Conservation (phyloP, 2,797 vertebrate species). For the Lepus townsendii region DNA sequence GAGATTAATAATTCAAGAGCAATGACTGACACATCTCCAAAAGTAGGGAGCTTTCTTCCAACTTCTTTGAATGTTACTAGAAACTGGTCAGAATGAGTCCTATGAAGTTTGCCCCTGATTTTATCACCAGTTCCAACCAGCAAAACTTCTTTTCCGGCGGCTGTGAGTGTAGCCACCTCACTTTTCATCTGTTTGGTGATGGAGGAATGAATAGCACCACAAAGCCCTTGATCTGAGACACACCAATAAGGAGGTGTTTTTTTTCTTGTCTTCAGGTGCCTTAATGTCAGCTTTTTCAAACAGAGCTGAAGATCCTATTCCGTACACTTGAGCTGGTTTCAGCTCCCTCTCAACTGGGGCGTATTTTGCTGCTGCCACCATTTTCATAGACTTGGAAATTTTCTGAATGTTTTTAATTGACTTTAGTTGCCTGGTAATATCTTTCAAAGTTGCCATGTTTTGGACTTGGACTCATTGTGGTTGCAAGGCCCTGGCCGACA, state of each 20-base stretch:
- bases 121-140: slow-evolving; percentile 97
- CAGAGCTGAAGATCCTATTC: slow-evolving; percentile 93
- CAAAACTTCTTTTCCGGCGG: slow-evolving; percentile 96
- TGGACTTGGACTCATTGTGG: no score
- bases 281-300: slow-evolving; percentile 98
- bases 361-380: slow-evolving; percentile 99
- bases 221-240: slow-evolving; percentile 97
- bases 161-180: slow-evolving; percentile 90
- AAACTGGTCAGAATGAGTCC: slow-evolving; percentile 94
- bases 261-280: slow-evolving; percentile 93
- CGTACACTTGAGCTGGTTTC: slow-evolving; percentile 96
- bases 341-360: slow-evolving; percentile 95
- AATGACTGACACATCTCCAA: slow-evolving; percentile 94
- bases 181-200: slow-evolving; percentile 95
- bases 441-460: no score
- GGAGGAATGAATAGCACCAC: slow-evolving; percentile 96
- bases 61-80: slow-evolving; percentile 96
- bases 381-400: slow-evolving; percentile 99
- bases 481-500: no score
- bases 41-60: slow-evolving; percentile 95
- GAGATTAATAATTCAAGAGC: slow-evolving; percentile 94
- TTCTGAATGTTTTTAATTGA: slow-evolving; percentile 99
- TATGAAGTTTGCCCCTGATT: slow-evolving; percentile 94
- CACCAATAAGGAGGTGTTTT: slow-evolving; percentile 96
- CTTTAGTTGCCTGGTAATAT: slow-evolving; percentile 95